Evolutionary conservation across 1,140 invertebrate species (phyloP), one percentile per base, ranked within the genome.

Genomic region (Amphibalanus amphitrite): DNA sequence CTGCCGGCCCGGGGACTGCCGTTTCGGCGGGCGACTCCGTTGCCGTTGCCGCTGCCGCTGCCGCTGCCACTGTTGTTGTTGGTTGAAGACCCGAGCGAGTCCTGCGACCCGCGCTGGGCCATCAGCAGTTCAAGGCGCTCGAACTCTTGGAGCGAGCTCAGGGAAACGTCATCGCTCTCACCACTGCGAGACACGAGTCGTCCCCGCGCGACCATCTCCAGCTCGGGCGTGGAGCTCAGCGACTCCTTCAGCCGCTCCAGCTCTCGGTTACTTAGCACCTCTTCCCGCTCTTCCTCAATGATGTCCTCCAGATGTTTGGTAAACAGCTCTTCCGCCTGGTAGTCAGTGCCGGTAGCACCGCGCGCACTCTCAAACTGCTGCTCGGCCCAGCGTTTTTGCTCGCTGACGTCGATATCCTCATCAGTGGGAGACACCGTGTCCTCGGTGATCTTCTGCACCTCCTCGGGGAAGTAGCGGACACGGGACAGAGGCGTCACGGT

Each of bases 71-170:
- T 85, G 40, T 85, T 29, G 38, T 67, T 33, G 15, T 71, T 69
- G 26, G 70, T 85, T 75, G 88, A 90, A 17, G 89, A 89, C 77
- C 90, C 78, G 20, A 77, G 71, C 15, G 76, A 77, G 38, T 77
- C 76, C 69, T 75, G 75, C n/a, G 80, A 82, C 17, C 74, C 77
- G 28, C 70, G 78, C 38, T 88, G 79, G 0, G 85, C 86, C 71
- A 91, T 85, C 0, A 90, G 87, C 76, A 86, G 86, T 81, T 97
- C 94, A 10, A 97, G 80, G 71, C 88, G 87, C 82, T 96, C 93
- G 82, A 97, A 97, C 79, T 97, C 94, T 80, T 95, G 92, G 72
- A 96, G 82, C 13, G 93, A 96, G 71, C 88, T 92, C 77, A 95
- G 87, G 0, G 93, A 96, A 29, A 93, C 83, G 80, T 93, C 90